These are phyloP conservation scores for Plectropomus leopardus DNA, from an alignment of 2,113 vertebrate species.

Conservation along the genomic window DNA sequence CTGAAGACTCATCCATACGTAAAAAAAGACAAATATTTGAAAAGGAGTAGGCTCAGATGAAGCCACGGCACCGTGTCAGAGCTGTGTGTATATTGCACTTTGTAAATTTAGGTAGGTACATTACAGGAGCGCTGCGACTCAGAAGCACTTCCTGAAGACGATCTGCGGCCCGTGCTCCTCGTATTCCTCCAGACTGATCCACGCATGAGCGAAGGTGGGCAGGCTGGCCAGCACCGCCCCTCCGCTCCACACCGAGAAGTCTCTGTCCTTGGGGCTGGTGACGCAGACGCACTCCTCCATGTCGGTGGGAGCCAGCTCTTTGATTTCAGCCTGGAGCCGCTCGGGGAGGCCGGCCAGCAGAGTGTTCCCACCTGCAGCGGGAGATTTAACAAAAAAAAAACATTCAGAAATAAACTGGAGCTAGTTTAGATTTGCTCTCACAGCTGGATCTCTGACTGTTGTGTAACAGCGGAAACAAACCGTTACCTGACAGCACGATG, in stretches of 20 bases:
- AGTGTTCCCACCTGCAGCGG: conserved; percentile 82
- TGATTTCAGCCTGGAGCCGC: conserved; percentile 80
- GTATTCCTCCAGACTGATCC: conserved; percentile 83
- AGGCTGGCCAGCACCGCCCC: conserved; percentile 80
- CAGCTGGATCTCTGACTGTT: not conserved
- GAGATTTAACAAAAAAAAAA: too few relatives aligned
- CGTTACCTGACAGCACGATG: conserved; percentile 83
- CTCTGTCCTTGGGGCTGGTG: conserved; percentile 75
- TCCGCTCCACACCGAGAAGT: conserved; percentile 83
- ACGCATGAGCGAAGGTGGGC: conserved; percentile 67
- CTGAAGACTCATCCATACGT: not conserved
- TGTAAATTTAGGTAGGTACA: not conserved
- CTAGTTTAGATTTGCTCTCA: not conserved
- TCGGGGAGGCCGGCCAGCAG: conserved; percentile 78
- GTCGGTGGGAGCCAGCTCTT: conserved; percentile 57
- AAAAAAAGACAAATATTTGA: conserved; percentile 12
- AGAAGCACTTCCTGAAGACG: conserved; percentile 86
- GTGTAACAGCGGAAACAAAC: not conserved
- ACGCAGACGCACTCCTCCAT: conserved; percentile 61
- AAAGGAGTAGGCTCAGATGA: not conserved
- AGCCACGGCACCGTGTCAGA: not conserved
- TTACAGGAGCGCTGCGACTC: conserved; percentile 33
- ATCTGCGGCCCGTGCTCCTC: conserved; percentile 81
- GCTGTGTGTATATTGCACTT: conserved; percentile 43
- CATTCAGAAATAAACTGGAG: too few relatives aligned